Base-by-base conservation (phyloP, 2,113 vertebrate species). In the Hypomesus transpacificus region DNA sequence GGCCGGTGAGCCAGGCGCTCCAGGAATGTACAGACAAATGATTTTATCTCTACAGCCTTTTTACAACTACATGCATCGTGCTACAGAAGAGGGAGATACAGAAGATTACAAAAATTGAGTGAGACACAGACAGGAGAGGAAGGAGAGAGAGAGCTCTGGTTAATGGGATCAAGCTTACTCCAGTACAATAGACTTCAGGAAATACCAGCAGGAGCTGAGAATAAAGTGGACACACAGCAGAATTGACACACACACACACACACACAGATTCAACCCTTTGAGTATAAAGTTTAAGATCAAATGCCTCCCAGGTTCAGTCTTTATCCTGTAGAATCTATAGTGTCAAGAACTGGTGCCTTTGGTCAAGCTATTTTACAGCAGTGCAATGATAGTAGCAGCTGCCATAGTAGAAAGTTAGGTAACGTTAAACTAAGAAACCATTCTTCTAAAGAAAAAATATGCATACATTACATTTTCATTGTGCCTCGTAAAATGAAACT, bases 141-240 rank as follows among this genome's bases (percentile, higher is more conserved):
- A 46, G 20, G 26, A 54, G 28, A 16, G 31, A 69, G n/a, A 26
- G 46, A 54, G 75, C 11, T 31, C 46, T 62, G 63, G 66, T 68
- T 28, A 4, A 56, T 66, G 59, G 28, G 34, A 69, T 56, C 22
- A 66, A 64, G 60, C 69, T 70, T 34, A 66, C 26, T 39, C 52
- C 18, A 46, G 63, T 70, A 75, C 69, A 84, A 76, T 75, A 31
- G 66, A 66, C 63, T 59, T 67, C 78, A 83, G 83, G 81, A 79
- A 84, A 86, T 85, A 63, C 72, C 82, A 81, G 73, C 59, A 66
- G 70, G 22, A 81, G 52, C 53, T 20, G 63, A 39, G 53, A 67
- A 68, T 64, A 66, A 73, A 73, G 21, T 71, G 20, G n/a, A 68
- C 54, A 16, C 21, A 66, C 14, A 11, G 39, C 39, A 46, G 39